phyloP scores from a whole-genome alignment of 2,797 vertebrate species.

The Pseudochaenichthys georgianus region DNA sequence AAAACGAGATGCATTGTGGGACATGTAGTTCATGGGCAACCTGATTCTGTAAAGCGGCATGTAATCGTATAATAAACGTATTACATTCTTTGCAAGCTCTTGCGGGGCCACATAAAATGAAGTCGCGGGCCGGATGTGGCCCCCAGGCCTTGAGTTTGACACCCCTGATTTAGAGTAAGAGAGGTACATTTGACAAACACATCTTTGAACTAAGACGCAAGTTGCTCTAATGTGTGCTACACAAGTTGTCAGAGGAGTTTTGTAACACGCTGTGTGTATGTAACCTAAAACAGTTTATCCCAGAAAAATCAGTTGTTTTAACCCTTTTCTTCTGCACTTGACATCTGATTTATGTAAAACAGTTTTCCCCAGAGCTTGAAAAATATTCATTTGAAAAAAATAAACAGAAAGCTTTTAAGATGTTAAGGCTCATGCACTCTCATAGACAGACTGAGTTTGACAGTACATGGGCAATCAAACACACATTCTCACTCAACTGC shows the following conservation, averaged over 20 bases:
- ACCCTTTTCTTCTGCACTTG: not conserved
- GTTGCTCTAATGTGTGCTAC: not conserved
- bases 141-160: no score
- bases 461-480: conserved; percentile 38
- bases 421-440: conserved; percentile 15
- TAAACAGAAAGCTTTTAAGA: conserved; percentile 31
- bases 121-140: no score
- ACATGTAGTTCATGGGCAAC: no score
- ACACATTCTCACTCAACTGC: conserved; percentile 39
- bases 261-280: no score
- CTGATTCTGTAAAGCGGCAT: no score
- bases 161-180: not conserved
- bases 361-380: not conserved
- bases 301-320: no score
- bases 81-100: no score
- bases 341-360: not conserved
- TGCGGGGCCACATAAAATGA: no score
- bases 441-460: conserved; percentile 26
- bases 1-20: no score
- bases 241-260: no score
- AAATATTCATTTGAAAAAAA: not conserved
- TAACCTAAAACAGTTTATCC: no score
- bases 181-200: not conserved
- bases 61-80: no score
- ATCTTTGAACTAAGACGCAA: not conserved